phyloP scores from a whole-genome alignment of 2,888 invertebrate species.

The Helleia helle region DNA sequence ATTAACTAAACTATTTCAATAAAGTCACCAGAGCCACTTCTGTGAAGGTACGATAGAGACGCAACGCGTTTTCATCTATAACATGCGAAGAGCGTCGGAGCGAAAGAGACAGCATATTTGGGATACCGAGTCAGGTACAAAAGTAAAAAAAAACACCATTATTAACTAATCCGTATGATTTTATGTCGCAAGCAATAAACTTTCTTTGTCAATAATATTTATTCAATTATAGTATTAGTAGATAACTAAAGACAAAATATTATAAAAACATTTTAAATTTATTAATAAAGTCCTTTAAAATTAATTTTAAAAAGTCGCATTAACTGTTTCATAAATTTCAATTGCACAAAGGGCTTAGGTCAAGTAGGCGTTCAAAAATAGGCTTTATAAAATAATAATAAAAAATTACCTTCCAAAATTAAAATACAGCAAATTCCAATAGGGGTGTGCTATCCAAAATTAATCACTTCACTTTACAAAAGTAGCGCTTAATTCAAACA shows the following conservation, averaged over 20 bases:
- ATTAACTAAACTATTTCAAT: conserved; percentile 8
- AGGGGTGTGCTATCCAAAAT: conserved; percentile 28
- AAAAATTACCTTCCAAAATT: conserved; percentile 21
- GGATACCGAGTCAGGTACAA: conserved; percentile 3
- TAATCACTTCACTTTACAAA: conserved; percentile 55
- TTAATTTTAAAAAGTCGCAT: not conserved
- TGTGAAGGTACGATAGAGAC: conserved; percentile 6
- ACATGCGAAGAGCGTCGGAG: conserved; percentile 1
- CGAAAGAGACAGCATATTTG: conserved; percentile 2
- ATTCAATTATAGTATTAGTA: too few relatives aligned
- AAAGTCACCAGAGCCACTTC: conserved; percentile 6
- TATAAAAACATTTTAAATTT: too few relatives aligned
- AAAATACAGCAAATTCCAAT: conserved; percentile 22
- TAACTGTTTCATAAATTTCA: conserved; percentile 3
- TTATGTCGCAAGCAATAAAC: too few relatives aligned
- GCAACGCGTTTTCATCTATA: not conserved
- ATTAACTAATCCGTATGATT: too few relatives aligned
- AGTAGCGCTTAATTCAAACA: conserved; percentile 64
- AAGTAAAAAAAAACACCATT: not conserved
- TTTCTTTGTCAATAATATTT: too few relatives aligned
- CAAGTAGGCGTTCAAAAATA: conserved; percentile 16
- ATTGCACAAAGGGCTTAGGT: conserved; percentile 21
- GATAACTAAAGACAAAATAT: not conserved
- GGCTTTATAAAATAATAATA: not conserved
- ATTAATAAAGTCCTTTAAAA: not conserved